Conservation (phyloP, 2,113 vertebrate species). For the Phylloscopus trochilus region DNA sequence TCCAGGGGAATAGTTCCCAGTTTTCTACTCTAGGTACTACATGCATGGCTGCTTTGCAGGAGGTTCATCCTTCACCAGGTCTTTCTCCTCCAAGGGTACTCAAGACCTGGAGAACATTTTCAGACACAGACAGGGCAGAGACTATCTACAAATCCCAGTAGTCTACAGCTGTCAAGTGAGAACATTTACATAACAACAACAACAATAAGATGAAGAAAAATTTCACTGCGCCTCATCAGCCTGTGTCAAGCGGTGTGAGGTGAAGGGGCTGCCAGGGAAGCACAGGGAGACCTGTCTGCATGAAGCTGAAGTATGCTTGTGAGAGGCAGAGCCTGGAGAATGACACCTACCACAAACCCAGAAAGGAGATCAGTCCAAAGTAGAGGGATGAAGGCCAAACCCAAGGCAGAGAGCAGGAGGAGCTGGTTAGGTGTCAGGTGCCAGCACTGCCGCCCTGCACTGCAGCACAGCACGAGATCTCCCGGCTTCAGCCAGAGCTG, state of each 20-base stretch:
- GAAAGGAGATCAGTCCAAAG: background rate
- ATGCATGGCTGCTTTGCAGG: background rate
- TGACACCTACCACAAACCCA: background rate
- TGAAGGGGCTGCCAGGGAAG: background rate
- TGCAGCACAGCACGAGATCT: background rate
- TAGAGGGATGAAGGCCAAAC: background rate
- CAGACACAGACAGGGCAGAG: background rate
- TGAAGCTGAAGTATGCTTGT: background rate
- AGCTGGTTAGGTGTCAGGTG: background rate
- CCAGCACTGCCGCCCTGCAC: background rate
- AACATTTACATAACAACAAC: background rate
- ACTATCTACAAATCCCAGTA: background rate
- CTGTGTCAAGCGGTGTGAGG: background rate
- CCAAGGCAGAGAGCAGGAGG: background rate
- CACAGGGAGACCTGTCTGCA: background rate
- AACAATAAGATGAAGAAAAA: background rate
- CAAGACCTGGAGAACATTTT: background rate
- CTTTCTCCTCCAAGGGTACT: background rate
- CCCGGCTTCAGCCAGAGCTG: rapidly evolving
- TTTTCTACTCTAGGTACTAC: background rate
- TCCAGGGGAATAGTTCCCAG: background rate
- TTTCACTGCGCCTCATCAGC: background rate
- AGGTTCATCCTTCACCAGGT: background rate
- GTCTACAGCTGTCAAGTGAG: background rate
- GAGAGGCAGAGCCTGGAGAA: background rate